phyloP scores from a whole-genome alignment of 2,113 vertebrate genomes.

The Trinectes maculatus region DNA sequence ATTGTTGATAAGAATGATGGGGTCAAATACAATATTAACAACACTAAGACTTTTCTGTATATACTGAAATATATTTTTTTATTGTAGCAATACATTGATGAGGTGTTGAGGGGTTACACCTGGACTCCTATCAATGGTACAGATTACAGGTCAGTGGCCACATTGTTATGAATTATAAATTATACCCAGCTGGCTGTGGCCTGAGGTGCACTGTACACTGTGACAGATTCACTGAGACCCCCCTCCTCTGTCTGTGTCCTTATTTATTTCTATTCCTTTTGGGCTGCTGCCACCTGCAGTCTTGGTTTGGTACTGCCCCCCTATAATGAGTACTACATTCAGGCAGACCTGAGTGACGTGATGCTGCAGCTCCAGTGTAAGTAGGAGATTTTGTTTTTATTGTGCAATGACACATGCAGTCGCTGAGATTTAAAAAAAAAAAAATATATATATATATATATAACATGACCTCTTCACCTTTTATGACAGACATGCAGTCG shows the following conservation, averaged over 20 bases:
- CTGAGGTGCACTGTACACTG: background rate
- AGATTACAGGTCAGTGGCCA: conserved; percentile 93
- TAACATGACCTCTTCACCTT: conserved; percentile 80
- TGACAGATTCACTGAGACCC: background rate
- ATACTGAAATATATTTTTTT: conserved; percentile 16
- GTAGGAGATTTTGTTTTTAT: conserved; percentile 73
- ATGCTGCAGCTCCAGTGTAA: conserved; percentile 99
- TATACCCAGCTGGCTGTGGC: background rate
- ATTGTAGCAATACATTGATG: conserved; percentile 92
- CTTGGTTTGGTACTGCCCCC: conserved; percentile 92
- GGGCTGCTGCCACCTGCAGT: conserved; percentile 76
- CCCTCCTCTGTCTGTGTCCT: background rate
- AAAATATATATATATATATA: too few species aligned
- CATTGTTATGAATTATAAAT: background rate
- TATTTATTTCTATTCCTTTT: conserved; percentile 15
- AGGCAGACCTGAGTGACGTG: conserved; percentile 97
- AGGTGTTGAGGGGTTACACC: conserved; percentile 90
- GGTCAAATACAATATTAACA: too few species aligned
- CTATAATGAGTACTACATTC: conserved; percentile 96
- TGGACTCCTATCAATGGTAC: conserved; percentile 96
- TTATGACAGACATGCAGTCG: conserved; percentile 95
- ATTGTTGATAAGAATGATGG: too few species aligned
- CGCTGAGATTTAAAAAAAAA: background rate
- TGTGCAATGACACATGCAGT: background rate
- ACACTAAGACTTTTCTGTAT: background rate